A percentile compares a stretch with the other conserved stretches of the same genome.
phyloP scores from a whole-genome alignment of 2,797 vertebrate genomes.

The Pseudomugil gertrudae region DNA sequence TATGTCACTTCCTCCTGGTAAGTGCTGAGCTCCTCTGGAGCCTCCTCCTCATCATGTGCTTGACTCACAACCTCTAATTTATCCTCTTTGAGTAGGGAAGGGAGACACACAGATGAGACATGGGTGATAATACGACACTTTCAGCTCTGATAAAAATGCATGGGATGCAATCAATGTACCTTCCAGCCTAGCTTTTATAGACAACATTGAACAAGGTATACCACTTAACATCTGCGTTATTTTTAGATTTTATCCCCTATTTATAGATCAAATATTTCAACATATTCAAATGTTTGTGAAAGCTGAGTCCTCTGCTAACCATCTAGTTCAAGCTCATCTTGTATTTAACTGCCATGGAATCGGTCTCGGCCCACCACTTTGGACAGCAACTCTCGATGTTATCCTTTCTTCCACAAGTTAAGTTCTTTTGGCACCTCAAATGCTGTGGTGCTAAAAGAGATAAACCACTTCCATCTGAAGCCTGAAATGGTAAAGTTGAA shows the following conservation, averaged over 20 bases:
- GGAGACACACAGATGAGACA: slow-evolving; percentile 72
- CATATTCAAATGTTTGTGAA: background rate
- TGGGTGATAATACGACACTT: slow-evolving; percentile 82
- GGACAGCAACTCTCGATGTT: background rate
- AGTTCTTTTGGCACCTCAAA: too few relatives aligned
- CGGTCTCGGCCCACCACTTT: background rate
- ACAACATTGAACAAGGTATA: background rate
- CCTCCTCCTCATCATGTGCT: slow-evolving; percentile 59
- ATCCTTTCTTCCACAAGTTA: background rate
- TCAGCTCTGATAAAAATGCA: slow-evolving; percentile 75
- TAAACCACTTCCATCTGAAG: background rate
- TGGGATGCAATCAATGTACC: slow-evolving; percentile 50
- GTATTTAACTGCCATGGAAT: background rate
- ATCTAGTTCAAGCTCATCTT: background rate
- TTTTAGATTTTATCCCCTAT: too few relatives aligned
- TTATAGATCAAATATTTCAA: background rate
- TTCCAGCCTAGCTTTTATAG: background rate
- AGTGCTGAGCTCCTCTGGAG: slow-evolving; percentile 60
- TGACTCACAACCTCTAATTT: slow-evolving; percentile 79
- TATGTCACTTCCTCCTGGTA: slow-evolving; percentile 65
- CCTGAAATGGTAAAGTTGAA: background rate
- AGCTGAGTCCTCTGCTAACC: background rate
- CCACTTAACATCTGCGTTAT: background rate
- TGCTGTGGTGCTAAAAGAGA: too few relatives aligned
- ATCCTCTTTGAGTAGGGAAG: slow-evolving; percentile 79